A percentile compares a stretch with the other conserved stretches of the same genome.
Evolutionary conservation across 2,113 vertebrate species (phyloP).

Genomic region (Meleagris gallopavo): DNA sequence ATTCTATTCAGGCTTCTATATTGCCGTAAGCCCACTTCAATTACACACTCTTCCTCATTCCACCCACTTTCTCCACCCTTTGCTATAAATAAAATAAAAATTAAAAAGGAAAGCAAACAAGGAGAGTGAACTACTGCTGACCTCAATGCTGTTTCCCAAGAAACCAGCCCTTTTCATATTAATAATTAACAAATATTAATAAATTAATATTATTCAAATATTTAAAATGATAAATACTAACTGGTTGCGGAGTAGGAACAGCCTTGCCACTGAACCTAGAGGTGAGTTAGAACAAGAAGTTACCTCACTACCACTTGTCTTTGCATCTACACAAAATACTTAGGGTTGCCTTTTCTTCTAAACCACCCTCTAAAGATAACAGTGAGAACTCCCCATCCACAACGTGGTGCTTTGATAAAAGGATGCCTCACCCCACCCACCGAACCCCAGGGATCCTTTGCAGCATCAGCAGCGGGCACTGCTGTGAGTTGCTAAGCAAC

Average conservation of each 20-base stretch:
- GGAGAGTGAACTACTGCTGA: neutral
- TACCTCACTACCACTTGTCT: neutral
- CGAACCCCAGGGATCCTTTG: neutral
- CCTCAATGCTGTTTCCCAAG: neutral
- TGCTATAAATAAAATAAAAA: neutral
- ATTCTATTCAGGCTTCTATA: neutral
- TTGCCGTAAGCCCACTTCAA: neutral
- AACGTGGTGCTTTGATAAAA: neutral
- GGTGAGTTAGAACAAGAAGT: neutral
- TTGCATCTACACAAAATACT: neutral
- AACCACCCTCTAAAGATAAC: neutral
- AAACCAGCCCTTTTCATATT: neutral
- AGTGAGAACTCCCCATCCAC: neutral
- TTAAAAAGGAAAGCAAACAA: neutral
- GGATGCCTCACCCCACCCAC: neutral
- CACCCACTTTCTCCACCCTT: neutral
- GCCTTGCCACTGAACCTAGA: neutral
- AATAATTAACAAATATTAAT: too few species aligned
- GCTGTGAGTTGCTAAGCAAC: conserved; percentile 48
- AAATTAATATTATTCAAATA: too few species aligned
- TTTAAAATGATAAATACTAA: neutral
- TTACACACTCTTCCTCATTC: neutral
- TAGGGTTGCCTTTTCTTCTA: neutral
- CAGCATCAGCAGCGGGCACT: neutral
- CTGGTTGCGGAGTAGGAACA: neutral